Evolutionary conservation across 2,797 vertebrate species (phyloP).

Genomic region (Sebastes umbrosus): DNA sequence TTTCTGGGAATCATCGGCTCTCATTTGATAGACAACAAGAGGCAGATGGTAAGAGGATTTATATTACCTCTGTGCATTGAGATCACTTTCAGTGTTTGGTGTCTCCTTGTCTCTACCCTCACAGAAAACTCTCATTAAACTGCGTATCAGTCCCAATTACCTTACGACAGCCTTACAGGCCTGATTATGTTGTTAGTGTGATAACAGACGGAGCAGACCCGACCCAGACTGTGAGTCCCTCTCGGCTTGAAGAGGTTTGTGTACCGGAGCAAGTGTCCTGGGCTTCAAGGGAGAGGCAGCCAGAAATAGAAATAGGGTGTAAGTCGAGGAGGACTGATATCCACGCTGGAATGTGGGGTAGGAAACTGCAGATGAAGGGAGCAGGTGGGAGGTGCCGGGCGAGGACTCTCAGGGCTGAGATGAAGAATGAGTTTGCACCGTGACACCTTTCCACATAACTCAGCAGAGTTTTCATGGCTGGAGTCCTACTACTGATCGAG

Average conservation of each 20-base stretch:
- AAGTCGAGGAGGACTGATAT: constrained; percentile 81
- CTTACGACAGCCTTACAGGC: background rate
- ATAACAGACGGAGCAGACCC: constrained; percentile 2
- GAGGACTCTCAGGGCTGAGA: constrained; percentile 29
- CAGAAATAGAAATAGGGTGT: constrained; percentile 81
- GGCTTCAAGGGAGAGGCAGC: constrained; percentile 51
- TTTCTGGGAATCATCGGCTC: constrained; percentile 99
- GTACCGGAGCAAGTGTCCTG: constrained; percentile 52
- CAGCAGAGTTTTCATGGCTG: constrained; percentile 13
- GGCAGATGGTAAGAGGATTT: constrained; percentile 95
- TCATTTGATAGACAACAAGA: constrained; percentile 98
- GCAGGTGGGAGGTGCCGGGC: constrained; percentile 50
- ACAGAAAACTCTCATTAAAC: constrained; percentile 27
- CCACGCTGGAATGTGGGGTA: constrained; percentile 71
- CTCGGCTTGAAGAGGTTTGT: constrained; percentile 26
- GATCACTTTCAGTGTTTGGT: constrained; percentile 34
- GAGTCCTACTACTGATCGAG: background rate
- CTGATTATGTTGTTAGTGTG: constrained; percentile 24
- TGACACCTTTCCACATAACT: constrained; percentile 35
- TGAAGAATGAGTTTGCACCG: constrained; percentile 59
- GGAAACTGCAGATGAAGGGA: constrained; percentile 71
- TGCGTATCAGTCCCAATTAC: constrained; percentile 6
- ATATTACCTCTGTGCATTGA: constrained; percentile 45
- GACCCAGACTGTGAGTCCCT: background rate
- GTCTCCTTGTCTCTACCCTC: constrained; percentile 17